phyloP scores from a whole-genome alignment of 2,113 vertebrate species.

The Girardinichthys multiradiatus region DNA sequence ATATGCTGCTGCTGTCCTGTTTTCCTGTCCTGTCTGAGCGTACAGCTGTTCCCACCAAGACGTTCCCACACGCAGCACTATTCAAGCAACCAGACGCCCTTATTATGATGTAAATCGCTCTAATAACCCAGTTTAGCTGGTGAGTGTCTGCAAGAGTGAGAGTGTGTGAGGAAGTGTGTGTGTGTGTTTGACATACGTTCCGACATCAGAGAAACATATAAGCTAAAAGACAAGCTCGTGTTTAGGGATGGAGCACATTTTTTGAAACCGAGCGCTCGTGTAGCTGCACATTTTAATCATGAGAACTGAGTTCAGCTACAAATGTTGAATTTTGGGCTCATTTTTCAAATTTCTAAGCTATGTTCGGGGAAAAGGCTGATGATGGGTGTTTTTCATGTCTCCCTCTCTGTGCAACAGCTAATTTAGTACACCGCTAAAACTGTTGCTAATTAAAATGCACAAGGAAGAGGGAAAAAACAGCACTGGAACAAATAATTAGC shows the following conservation, averaged over 20 bases:
- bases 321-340: not conserved
- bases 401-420: conserved; percentile 55
- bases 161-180: conserved; percentile 30
- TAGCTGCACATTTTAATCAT: not conserved
- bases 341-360: conserved; percentile 29
- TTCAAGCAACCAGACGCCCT: conserved; percentile 76
- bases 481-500: conserved; percentile 80
- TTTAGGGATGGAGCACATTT: conserved; percentile 63
- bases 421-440: conserved; percentile 76
- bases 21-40: conserved; percentile 60
- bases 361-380: conserved; percentile 42
- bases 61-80: conserved; percentile 79
- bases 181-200: conserved; percentile 23
- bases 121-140: conserved; percentile 81
- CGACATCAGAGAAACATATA: conserved; percentile 18
- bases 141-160: conserved; percentile 54
- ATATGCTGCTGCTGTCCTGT: conserved; percentile 48
- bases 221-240: conserved; percentile 1
- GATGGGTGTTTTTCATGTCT: conserved; percentile 51
- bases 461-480: conserved; percentile 49
- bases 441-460: conserved; percentile 79
- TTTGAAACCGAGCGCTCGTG: conserved; percentile 23
- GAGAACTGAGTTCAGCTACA: not conserved
- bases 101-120: conserved; percentile 84
- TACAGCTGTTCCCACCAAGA: conserved; percentile 76